Evolutionary conservation across 2,797 vertebrate species (phyloP).

Genomic region (Protonibea diacanthus): DNA sequence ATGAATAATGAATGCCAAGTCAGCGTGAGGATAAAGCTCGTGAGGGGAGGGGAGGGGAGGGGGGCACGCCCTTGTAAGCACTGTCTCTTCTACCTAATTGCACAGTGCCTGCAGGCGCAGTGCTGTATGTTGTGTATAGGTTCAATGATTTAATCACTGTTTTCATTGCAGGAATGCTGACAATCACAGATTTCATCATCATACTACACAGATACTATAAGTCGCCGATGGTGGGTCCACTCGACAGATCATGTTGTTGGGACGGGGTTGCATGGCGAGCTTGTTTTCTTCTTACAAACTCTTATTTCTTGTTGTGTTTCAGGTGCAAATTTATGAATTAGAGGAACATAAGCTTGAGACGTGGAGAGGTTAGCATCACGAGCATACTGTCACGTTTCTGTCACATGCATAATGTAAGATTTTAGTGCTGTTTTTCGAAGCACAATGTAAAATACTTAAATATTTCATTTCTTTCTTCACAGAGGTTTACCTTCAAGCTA

Average conservation of each 20-base stretch:
- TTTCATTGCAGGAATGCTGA: slow-evolving; percentile 94
- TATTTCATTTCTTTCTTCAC: slow-evolving; percentile 36
- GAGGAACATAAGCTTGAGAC: slow-evolving; percentile 99
- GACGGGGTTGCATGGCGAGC: background rate
- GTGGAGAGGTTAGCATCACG: slow-evolving; percentile 91
- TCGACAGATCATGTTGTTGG: background rate
- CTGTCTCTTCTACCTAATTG: slow-evolving; percentile 32
- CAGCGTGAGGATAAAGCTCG: slow-evolving; percentile 48
- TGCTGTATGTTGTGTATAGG: background rate
- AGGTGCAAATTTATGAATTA: slow-evolving; percentile 99
- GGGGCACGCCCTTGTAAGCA: slow-evolving; percentile 52
- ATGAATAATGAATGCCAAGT: slow-evolving; percentile 76
- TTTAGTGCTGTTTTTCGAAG: background rate
- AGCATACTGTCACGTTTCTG: background rate
- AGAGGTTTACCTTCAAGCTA: slow-evolving; percentile 99
- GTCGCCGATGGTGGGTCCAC: slow-evolving; percentile 93
- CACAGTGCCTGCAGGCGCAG: slow-evolving; percentile 25
- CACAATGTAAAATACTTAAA: background rate
- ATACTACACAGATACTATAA: slow-evolving; percentile 99
- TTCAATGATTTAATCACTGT: slow-evolving; percentile 24
- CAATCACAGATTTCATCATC: slow-evolving; percentile 99
- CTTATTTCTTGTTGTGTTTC: slow-evolving; percentile 23
- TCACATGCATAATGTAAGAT: background rate
- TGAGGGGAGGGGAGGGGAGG: background rate
- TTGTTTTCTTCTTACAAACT: background rate